Evolutionary conservation across 1,140 invertebrate genomes (phyloP).

Genomic region (Megalonaias nervosa): DNA sequence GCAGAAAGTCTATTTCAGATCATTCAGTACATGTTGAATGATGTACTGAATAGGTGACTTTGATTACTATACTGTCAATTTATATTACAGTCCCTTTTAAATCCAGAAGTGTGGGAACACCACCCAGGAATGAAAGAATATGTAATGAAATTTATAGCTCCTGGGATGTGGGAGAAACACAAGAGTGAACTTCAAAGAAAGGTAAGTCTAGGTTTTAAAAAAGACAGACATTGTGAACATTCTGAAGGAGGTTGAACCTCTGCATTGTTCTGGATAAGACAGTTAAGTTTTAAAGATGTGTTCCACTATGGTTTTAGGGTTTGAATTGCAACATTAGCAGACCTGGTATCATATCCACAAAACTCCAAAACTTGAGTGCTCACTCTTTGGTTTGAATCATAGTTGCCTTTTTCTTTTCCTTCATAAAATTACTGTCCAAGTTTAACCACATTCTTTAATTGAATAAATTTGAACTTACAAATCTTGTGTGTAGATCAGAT

Average conservation of each 20-base stretch:
- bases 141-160: slow-evolving; percentile 84
- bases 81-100: slow-evolving; percentile 75
- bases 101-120: slow-evolving; percentile 76
- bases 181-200: slow-evolving; percentile 71
- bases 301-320: neutral
- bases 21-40: neutral
- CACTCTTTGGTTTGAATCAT: too few relatives aligned
- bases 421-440: too few relatives aligned
- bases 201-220: slow-evolving; percentile 44
- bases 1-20: too few relatives aligned
- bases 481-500: too few relatives aligned
- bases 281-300: neutral
- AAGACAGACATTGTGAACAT: neutral
- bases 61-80: neutral
- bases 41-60: neutral
- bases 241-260: neutral
- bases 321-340: too few relatives aligned
- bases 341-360: too few relatives aligned
- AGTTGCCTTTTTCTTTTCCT: too few relatives aligned
- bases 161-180: slow-evolving; percentile 82
- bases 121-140: slow-evolving; percentile 80
- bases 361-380: too few relatives aligned
- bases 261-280: neutral
- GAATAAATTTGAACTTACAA: too few relatives aligned
- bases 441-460: too few relatives aligned